These are phyloP conservation scores for Metalampra italica DNA, from an alignment of 2,888 invertebrate species.

Conservation along the genomic window DNA sequence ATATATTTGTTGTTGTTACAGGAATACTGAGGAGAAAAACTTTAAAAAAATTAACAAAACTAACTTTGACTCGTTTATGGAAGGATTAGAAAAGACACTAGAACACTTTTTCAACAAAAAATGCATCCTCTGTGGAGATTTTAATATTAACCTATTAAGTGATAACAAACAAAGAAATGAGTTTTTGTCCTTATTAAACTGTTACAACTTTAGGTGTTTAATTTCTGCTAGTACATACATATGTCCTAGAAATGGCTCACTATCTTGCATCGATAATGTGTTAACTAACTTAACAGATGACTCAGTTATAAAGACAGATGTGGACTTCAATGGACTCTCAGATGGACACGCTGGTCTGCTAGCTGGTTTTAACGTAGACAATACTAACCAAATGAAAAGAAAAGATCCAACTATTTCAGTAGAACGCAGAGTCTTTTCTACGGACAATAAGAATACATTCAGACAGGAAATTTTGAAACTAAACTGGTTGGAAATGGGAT, in stretches of 20 bases:
- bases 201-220: conserved; percentile 5
- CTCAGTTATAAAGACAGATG: not conserved
- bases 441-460: not conserved
- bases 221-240: conserved; percentile 1
- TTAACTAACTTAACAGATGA: conserved; percentile 3
- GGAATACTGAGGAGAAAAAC: conserved; percentile 3
- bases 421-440: not conserved
- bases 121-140: conserved; percentile 7
- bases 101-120: conserved; percentile 12
- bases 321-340: conserved; percentile 6
- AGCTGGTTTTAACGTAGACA: not conserved
- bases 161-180: conserved; percentile 1
- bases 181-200: conserved; percentile 3
- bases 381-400: not conserved
- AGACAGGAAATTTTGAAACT: not conserved
- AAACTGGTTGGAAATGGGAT: not conserved
- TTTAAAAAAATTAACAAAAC: not conserved
- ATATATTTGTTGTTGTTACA: conserved; percentile 10
- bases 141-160: conserved; percentile 5
- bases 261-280: conserved; percentile 8
- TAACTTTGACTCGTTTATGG: conserved; percentile 6
- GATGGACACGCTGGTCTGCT: conserved; percentile 10
- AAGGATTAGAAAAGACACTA: conserved; percentile 7
- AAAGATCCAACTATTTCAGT: not conserved
- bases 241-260: not conserved